These are phyloP conservation scores for Dermolepida albohirtum DNA, from an alignment of 2,888 invertebrate genomes.

Conservation along the genomic window DNA sequence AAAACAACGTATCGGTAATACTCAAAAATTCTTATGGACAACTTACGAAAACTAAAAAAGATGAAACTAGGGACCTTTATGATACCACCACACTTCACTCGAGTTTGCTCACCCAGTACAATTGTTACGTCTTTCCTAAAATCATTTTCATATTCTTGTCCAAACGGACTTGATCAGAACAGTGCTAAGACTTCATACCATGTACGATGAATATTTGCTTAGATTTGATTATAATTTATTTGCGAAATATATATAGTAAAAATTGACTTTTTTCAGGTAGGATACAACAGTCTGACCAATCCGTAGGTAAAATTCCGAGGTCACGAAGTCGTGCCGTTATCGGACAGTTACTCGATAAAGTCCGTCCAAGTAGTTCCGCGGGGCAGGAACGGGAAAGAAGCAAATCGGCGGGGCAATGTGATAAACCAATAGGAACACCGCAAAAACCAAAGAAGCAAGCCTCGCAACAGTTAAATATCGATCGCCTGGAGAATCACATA, in stretches of 20 bases:
- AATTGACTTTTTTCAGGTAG: slow-evolving; percentile 48
- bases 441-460: slow-evolving; percentile 52
- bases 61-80: too few relatives aligned
- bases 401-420: slow-evolving; percentile 61
- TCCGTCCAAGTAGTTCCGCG: slow-evolving; percentile 62
- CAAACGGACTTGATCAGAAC: too few relatives aligned
- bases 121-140: too few relatives aligned
- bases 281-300: slow-evolving; percentile 59
- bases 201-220: too few relatives aligned
- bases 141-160: too few relatives aligned
- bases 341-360: slow-evolving; percentile 71
- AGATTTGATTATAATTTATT: neutral
- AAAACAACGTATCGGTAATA: too few relatives aligned
- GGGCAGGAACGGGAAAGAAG: slow-evolving; percentile 62
- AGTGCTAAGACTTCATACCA: too few relatives aligned
- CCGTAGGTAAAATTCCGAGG: slow-evolving; percentile 62
- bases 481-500: slow-evolving; percentile 64
- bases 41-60: too few relatives aligned
- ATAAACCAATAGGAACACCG: slow-evolving; percentile 53
- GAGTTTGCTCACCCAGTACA: too few relatives aligned
- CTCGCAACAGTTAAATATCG: slow-evolving; percentile 59
- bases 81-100: too few relatives aligned
- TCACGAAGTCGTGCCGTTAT: slow-evolving; percentile 65
- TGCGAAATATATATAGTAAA: too few relatives aligned
- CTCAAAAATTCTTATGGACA: too few relatives aligned